Conservation (phyloP, 1,140 invertebrate species). For the Cardiocondyla obscurior region DNA sequence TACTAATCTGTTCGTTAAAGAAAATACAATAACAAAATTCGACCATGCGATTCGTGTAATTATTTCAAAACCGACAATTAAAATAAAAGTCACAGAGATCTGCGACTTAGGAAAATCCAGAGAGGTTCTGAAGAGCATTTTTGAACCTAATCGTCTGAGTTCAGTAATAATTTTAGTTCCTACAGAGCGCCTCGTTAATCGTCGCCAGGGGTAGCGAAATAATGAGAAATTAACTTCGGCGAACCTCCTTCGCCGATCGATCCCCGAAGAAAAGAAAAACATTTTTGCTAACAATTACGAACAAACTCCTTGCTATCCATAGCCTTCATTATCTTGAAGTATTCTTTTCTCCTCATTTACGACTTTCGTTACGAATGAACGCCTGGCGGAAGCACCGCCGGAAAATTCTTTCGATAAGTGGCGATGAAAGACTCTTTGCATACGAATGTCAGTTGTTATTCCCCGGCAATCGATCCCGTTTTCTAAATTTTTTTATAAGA, state of each 20-base stretch:
- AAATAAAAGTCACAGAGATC: not conserved
- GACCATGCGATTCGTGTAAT: not conserved
- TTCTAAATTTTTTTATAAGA: not conserved
- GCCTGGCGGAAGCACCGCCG: not conserved
- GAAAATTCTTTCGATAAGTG: conserved; percentile 1
- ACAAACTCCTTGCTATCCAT: conserved; percentile 17
- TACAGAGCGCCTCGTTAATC: conserved; percentile 57
- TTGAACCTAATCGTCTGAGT: conserved; percentile 46
- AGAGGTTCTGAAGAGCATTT: not conserved
- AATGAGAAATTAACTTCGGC: conserved; percentile 69
- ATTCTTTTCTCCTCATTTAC: conserved; percentile 62
- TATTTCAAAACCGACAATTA: not conserved
- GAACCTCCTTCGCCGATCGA: conserved; percentile 10
- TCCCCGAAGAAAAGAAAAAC: conserved; percentile 57
- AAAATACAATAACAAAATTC: not conserved
- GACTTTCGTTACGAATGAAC: conserved; percentile 61
- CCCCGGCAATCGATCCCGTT: not conserved
- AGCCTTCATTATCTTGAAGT: conserved; percentile 58
- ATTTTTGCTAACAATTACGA: conserved; percentile 55
- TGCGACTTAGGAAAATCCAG: conserved; percentile 45
- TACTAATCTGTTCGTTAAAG: not conserved
- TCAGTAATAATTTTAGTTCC: conserved; percentile 49
- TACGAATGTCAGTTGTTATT: conserved; percentile 26
- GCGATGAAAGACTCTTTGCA: conserved; percentile 8
- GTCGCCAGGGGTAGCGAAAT: conserved; percentile 67